Evolutionary conservation across 1,140 invertebrate species (phyloP).

Genomic region (Eumeta japonica): DNA sequence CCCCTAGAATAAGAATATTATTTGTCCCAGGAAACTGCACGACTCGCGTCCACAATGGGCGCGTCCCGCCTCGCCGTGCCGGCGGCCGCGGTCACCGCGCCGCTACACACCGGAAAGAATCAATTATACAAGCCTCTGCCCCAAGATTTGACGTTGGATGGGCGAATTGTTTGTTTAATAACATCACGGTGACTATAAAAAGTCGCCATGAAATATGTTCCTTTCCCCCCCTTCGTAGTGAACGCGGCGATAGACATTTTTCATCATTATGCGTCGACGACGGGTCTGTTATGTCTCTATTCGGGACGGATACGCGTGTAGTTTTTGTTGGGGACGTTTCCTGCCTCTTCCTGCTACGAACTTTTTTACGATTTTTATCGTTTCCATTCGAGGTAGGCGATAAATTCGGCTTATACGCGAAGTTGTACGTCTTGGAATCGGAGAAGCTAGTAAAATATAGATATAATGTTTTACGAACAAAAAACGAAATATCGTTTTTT

Average conservation of each 20-base stretch:
- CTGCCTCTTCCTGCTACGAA: slow-evolving; percentile 20
- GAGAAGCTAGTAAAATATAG: too few species aligned
- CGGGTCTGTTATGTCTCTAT: slow-evolving; percentile 23
- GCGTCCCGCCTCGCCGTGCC: too few species aligned
- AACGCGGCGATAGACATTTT: slow-evolving; percentile 26
- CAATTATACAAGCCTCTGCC: slow-evolving; percentile 47
- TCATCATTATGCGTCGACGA: slow-evolving; percentile 17
- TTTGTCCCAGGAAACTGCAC: slow-evolving; percentile 30
- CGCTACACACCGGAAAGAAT: slow-evolving; percentile 51
- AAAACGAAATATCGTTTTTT: too few species aligned
- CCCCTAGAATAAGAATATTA: slow-evolving; percentile 44
- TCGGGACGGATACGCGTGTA: slow-evolving; percentile 31
- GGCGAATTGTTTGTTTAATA: slow-evolving; percentile 57
- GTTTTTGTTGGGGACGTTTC: slow-evolving; percentile 35
- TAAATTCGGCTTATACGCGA: slow-evolving; percentile 33
- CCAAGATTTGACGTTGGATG: slow-evolving; percentile 41
- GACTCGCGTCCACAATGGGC: slow-evolving; percentile 31
- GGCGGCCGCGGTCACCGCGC: too few species aligned
- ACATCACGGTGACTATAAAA: slow-evolving; percentile 43
- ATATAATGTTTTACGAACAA: too few species aligned
- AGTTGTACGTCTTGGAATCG: too few species aligned
- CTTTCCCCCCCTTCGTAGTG: slow-evolving; percentile 32
- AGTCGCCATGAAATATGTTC: slow-evolving; percentile 41
- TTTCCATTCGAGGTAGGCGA: slow-evolving; percentile 20
- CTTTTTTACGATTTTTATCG: slow-evolving; percentile 40